Evolutionary conservation across 2,113 vertebrate species (phyloP), one percentile per base, ranked within the genome.

Genomic region (Podarcis raffonei): DNA sequence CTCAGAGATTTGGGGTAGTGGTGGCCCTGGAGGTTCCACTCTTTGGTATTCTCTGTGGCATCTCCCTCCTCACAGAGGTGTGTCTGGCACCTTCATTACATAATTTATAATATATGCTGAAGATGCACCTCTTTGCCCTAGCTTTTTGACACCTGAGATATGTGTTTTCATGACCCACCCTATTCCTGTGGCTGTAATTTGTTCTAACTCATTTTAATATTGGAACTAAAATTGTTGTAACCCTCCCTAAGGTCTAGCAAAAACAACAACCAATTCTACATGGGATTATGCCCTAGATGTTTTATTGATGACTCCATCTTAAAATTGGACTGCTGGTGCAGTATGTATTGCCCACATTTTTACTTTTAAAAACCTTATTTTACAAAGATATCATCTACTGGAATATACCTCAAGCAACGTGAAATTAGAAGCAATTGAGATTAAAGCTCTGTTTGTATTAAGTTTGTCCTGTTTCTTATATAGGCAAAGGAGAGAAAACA

Each of bases 381-480:
- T 90, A 88, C 92, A 91, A 79, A 88, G 59, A 15, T 5, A 37
- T 78, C 12, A 48, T 42, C 27, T 90, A 65, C 91, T 88, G 85
- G 83, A 84, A 53, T 91, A 79, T 83, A 90, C 90, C 87, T 89
- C 72, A 78, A 93, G 69, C 81, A 32, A 37, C 69, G 62, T 75
- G 48, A 88, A 91, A 89, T 92, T 89, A 92, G 89, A 95, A 95
- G 89, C 83, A 76, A 87, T 83, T 94, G 83, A 87, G 62, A 84
- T 96, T 94, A 94, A 88, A 92, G 27, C 81, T 84, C 59, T 92
- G 76, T 69, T n/a, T 53, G 71, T 83, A 1, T 27, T 88, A 37
- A 69, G 2, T 74, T 92, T 91, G 59, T 35, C 53, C 84, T 39
- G 65, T 79, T 85, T 89, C 74, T 92, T 80, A 4, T 32, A 65